These are phyloP conservation scores for Pogoniulus pusillus DNA, from an alignment of 2,797 vertebrate genomes.

Conservation along the genomic window DNA sequence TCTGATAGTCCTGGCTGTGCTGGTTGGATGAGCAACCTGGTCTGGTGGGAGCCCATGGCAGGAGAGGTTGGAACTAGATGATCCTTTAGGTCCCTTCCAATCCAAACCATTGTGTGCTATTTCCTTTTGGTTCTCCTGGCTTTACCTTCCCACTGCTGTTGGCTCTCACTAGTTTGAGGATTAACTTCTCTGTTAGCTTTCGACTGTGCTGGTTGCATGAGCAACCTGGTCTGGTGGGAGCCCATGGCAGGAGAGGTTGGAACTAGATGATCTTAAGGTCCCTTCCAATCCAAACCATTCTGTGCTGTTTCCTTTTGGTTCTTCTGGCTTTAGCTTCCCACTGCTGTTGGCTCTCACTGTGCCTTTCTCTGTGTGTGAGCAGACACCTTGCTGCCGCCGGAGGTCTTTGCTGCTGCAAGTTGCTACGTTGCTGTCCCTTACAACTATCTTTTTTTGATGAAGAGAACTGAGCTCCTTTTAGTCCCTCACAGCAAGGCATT, in stretches of 20 bases:
- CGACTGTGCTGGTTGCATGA: too few species aligned
- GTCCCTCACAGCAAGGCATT: conserved; percentile 20
- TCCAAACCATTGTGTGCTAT: neutral
- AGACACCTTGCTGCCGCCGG: conserved; percentile 2
- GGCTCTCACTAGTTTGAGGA: too few species aligned
- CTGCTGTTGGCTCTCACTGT: neutral
- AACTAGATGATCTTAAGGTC: too few species aligned
- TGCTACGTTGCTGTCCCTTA: neutral
- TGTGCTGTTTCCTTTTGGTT: neutral
- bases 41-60: too few species aligned
- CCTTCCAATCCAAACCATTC: too few species aligned
- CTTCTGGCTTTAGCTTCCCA: neutral
- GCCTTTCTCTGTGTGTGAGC: neutral
- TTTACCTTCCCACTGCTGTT: conserved; percentile 29
- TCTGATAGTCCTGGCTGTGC: neutral
- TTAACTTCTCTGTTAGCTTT: too few species aligned
- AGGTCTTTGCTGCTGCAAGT: conserved; percentile 29
- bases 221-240: too few species aligned
- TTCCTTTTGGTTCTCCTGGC: neutral
- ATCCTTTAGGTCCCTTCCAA: too few species aligned
- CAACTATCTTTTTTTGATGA: conserved; percentile 31
- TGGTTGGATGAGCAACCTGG: neutral
- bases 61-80: too few species aligned
- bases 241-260: too few species aligned
- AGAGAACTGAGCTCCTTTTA: neutral